Conservation (phyloP, 2,797 vertebrate genomes). For the Parauchenoglanis punctatus region DNA sequence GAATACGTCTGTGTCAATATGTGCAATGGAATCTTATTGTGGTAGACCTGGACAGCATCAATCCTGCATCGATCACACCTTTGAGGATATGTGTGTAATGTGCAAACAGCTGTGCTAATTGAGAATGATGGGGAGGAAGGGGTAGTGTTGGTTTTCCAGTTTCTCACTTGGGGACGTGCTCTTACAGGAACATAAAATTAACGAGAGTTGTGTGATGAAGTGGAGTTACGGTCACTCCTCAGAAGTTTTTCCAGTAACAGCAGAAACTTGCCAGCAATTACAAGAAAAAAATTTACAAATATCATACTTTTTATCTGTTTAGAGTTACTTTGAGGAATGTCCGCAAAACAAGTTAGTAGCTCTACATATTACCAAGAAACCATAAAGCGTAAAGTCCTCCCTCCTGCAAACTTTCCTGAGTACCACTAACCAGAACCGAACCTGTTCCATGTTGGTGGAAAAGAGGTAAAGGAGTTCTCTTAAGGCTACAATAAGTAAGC, state of each 20-base stretch:
- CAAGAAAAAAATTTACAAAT: neutral
- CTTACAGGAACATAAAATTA: neutral
- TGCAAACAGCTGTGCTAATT: neutral
- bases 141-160: neutral
- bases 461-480: neutral
- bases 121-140: neutral
- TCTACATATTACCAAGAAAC: neutral
- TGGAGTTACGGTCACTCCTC: neutral
- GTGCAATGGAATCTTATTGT: neutral
- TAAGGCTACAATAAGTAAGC: neutral
- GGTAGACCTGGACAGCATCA: conserved; percentile 29
- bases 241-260: neutral
- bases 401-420: neutral
- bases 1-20: neutral
- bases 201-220: neutral
- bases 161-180: neutral
- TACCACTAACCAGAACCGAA: no score
- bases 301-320: neutral
- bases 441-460: no score
- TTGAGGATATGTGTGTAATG: conserved; percentile 19
- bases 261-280: neutral
- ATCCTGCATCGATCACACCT: conserved; percentile 15
- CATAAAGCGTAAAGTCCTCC: neutral
- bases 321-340: neutral
- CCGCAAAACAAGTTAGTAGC: neutral